Evolutionary conservation across 2,888 invertebrate species (phyloP), one percentile per base, ranked within the genome.

Genomic region (Neoitamus cyanurus): DNA sequence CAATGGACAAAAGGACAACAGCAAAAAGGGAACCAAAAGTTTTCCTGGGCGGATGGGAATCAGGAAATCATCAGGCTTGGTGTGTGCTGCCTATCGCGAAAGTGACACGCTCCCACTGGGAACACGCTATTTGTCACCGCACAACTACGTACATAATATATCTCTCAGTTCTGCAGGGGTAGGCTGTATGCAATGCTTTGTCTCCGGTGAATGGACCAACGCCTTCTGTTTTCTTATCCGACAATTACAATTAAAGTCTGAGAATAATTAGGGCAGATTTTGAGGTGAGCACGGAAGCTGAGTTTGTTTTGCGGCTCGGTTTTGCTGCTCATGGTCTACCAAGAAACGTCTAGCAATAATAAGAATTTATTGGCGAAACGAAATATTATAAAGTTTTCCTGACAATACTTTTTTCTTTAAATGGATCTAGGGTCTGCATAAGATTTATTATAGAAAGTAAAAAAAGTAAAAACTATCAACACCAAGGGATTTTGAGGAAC

Each of bases 11-110:
- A 77, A 77, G 46, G 77, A 46, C 42, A 25, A 42, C 42, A 37
- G 25, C 77, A 42, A 20, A 34, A 48, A 42, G 77, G 34, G 34
- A 46, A 28, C 46, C 13, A 20, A 58, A 77, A 46, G 77, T 77
- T 77, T 77, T 77, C 46, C 77, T 77, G 77, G 77, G 77, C 77
- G 77, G 42, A 46, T 77, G 30, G 28, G 46, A 77, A 46, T 46
- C 42, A 77, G 77, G 77, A 77, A 77, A 77, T 77, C 77, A 77
- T 25, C 15, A 11, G 5, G 7, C 37, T 11, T 36, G 20, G 20
- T 37, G 77, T 77, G 46, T 11, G 77, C 30, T 46, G 13, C 42
- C 58, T 42, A 28, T 46, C 34, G 36, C 36, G 73, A 36, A 73
- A 73, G 36, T 28, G 13, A 77, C 77, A 77, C 77, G 77, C 11